These are phyloP conservation scores for Salticus scenicus DNA, from an alignment of 2,888 invertebrate genomes.

Conservation along the genomic window DNA sequence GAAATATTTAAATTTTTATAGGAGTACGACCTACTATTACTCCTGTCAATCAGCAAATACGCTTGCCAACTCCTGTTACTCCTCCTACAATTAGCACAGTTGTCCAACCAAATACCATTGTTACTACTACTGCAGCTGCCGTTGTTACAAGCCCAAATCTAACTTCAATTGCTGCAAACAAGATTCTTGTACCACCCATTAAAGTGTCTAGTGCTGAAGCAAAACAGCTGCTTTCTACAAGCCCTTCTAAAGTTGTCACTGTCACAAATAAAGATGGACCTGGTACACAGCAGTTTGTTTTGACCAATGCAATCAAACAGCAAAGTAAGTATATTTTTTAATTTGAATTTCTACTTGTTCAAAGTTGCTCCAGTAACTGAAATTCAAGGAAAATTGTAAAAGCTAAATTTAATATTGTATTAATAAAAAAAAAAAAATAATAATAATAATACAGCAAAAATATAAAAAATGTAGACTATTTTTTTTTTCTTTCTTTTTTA, in stretches of 20 bases:
- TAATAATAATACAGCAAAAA: no score
- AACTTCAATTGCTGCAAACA: slow-evolving; percentile 1
- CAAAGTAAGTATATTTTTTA: slow-evolving; percentile 80
- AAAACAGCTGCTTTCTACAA: slow-evolving; percentile 49
- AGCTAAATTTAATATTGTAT: no score
- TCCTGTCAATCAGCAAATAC: slow-evolving; percentile 73
- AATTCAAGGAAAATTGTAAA: no score
- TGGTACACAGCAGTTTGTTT: slow-evolving; percentile 82
- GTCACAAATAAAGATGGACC: slow-evolving; percentile 72
- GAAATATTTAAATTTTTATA: slow-evolving; percentile 8
- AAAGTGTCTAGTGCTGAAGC: slow-evolving; percentile 35
- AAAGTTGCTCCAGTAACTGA: no score
- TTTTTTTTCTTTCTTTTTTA: no score
- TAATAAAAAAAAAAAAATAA: no score
- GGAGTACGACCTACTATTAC: slow-evolving; percentile 65
- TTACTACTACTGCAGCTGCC: slow-evolving; percentile 26
- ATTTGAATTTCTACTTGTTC: neutral
- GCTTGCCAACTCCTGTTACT: slow-evolving; percentile 65
- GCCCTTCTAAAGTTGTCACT: slow-evolving; percentile 57
- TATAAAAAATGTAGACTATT: no score
- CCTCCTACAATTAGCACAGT: slow-evolving; percentile 63
- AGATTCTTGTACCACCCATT: slow-evolving; percentile 41
- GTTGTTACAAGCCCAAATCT: slow-evolving; percentile 34
- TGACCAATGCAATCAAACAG: slow-evolving; percentile 94
- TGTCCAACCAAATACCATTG: slow-evolving; percentile 36